Base-by-base conservation (phyloP, 2,797 vertebrate genomes). In the Onychomys leucogaster region DNA sequence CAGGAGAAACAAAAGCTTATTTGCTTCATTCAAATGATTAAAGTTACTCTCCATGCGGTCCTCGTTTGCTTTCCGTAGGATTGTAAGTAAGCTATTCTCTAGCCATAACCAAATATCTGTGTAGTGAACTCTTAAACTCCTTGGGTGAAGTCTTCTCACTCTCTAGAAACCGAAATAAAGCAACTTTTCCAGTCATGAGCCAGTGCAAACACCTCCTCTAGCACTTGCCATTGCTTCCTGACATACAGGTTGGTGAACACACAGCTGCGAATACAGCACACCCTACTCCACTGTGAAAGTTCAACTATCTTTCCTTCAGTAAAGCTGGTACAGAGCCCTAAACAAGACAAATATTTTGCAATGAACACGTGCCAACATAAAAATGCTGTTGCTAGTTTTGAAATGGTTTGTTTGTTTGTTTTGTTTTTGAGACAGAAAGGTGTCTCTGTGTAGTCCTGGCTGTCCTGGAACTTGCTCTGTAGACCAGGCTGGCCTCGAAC, bases 11-110 rank as follows among this genome's bases (percentile, higher is more conserved):
- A 92, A 91, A 97, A 96, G 96, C 93, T 96, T 49, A 94, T 86
- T 94, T 96, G 89, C 71, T 95, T 95, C 93, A 96, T 96, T 98
- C 96, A 97, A 92, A 98, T 96, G 84, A 97, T 98, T 69, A 84
- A 95, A 94, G 91, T 93, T 93, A 95, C 21, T 8, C 95, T 96
- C 96, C 73, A 96, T 95, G 97, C 97, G 91, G 59, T 90, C 80
- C 97, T 96, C 84, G 73, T 0, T 52, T 94, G 32, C 43, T 93
- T 98, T 94, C 75, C 88, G 75, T 80, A 98, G 97, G 98, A 97
- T 95, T 90, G 96, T 91, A 94, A 83, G 13, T 69, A 59, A 90
- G 46, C 89, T 94, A 85, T 93, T 94, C 43, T 95, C 89, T 89
- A 65, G 27, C 69, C 41, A 19, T 82, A 97, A 84, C 90, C 95